Evolutionary conservation across 2,113 vertebrate species (phyloP).

Genomic region (Dromiciops gliroides): DNA sequence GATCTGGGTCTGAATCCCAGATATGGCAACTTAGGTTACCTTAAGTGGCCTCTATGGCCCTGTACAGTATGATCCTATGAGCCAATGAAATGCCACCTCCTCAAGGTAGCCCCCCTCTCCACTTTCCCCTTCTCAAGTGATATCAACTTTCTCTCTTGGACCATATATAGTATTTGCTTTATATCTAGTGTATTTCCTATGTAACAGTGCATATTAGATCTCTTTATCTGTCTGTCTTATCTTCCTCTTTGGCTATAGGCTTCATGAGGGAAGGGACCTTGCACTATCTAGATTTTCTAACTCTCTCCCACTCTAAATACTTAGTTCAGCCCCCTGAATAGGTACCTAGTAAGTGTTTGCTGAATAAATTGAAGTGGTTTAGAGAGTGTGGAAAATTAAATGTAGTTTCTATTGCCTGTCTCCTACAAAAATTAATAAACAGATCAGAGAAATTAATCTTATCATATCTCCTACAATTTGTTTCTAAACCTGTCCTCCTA

Average conservation of each 20-base stretch:
- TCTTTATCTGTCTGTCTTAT: not conserved
- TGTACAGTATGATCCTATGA: not conserved
- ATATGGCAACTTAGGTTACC: not conserved
- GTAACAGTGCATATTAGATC: too few relatives aligned
- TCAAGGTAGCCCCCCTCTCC: not conserved
- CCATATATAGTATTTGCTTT: not conserved
- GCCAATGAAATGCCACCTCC: not conserved
- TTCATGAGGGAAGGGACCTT: not conserved
- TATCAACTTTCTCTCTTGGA: not conserved
- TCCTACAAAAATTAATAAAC: too few relatives aligned
- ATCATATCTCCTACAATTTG: too few relatives aligned
- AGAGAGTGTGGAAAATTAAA: too few relatives aligned
- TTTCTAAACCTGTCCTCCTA: too few relatives aligned
- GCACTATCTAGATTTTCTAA: not conserved
- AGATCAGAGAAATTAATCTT: too few relatives aligned
- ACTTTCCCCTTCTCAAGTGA: not conserved
- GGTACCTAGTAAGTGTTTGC: not conserved
- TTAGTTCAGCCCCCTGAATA: not conserved
- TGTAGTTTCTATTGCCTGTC: too few relatives aligned
- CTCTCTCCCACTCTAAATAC: not conserved
- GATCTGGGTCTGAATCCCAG: not conserved
- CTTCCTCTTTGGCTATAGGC: not conserved
- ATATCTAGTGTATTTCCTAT: not conserved
- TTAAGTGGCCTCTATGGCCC: not conserved
- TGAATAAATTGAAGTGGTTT: not conserved